Percentiles rank a stretch among this genome's conserved stretches.
Evolutionary conservation across 1,140 invertebrate species (phyloP).

Genomic region (Frieseomelitta varia): DNA sequence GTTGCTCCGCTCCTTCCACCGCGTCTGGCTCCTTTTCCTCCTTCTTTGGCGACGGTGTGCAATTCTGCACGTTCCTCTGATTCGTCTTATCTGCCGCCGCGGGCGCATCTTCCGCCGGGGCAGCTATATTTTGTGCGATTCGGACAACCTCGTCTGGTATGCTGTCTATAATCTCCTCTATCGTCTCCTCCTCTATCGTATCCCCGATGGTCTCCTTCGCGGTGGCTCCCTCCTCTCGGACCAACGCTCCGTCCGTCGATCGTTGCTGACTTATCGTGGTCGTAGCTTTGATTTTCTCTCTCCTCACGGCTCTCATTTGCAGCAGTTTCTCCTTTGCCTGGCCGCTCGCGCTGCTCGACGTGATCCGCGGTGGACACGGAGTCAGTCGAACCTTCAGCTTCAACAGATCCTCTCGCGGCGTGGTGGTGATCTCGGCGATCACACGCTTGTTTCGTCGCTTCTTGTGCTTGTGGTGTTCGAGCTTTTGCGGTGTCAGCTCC

Average conservation of each 20-base stretch:
- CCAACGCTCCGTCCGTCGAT: slow-evolving; percentile 9
- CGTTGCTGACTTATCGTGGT: slow-evolving; percentile 54
- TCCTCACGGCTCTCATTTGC: slow-evolving; percentile 67
- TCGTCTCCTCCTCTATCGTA: slow-evolving; percentile 49
- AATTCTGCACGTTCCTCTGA: background rate
- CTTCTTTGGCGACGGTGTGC: background rate
- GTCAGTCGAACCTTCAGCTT: slow-evolving; percentile 77
- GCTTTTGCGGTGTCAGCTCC: slow-evolving; percentile 52
- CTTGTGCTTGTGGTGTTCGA: slow-evolving; percentile 75
- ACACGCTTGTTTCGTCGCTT: slow-evolving; percentile 77
- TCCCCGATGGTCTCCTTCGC: slow-evolving; percentile 34
- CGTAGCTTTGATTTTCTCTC: slow-evolving; percentile 70
- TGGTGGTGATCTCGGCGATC: slow-evolving; percentile 78
- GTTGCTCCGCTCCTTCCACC: background rate
- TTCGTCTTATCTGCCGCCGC: background rate
- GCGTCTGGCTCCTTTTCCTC: background rate
- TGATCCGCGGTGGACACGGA: slow-evolving; percentile 73
- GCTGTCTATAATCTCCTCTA: slow-evolving; percentile 72
- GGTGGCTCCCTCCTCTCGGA: slow-evolving; percentile 34
- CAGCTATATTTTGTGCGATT: slow-evolving; percentile 64
- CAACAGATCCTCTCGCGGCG: slow-evolving; percentile 75
- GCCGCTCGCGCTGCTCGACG: slow-evolving; percentile 51
- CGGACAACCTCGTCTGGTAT: slow-evolving; percentile 74
- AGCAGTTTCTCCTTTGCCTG: slow-evolving; percentile 75
- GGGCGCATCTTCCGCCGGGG: slow-evolving; percentile 7